Evolutionary conservation across 1,140 invertebrate species (phyloP).

Genomic region (Leptinotarsa texana): DNA sequence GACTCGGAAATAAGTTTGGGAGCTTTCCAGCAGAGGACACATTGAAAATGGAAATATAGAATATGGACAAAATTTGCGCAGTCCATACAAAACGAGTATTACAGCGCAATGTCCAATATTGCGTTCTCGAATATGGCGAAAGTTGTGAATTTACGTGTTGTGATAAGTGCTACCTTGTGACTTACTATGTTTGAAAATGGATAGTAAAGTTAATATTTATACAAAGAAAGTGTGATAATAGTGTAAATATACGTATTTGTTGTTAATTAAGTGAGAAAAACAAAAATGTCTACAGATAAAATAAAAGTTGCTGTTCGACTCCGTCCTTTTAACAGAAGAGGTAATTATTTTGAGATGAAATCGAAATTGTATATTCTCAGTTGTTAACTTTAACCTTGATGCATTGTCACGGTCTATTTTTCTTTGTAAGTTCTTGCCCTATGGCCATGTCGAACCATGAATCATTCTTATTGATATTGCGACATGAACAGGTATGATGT

Average conservation of each 20-base stretch:
- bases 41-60: constrained; percentile 1
- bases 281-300: constrained; percentile 83
- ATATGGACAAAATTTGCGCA: constrained; percentile 47
- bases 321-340: constrained; percentile 93
- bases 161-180: constrained; percentile 51
- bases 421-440: background rate
- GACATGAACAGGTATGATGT: constrained; percentile 13
- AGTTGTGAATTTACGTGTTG: constrained; percentile 49
- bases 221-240: constrained; percentile 53
- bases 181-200: constrained; percentile 55
- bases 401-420: constrained; percentile 4
- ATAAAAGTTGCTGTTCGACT: constrained; percentile 96
- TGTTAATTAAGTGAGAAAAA: constrained; percentile 44
- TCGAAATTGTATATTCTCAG: background rate
- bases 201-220: constrained; percentile 49
- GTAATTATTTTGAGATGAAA: constrained; percentile 61
- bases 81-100: constrained; percentile 41
- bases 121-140: constrained; percentile 53
- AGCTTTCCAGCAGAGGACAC: constrained; percentile 15
- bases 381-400: background rate
- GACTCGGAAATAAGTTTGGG: background rate
- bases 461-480: constrained; percentile 16
- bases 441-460: constrained; percentile 1
- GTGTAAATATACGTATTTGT: constrained; percentile 51
- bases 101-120: constrained; percentile 50